These are phyloP conservation scores for Gastrophryne carolinensis DNA, from an alignment of 2,797 vertebrate genomes.

Conservation along the genomic window DNA sequence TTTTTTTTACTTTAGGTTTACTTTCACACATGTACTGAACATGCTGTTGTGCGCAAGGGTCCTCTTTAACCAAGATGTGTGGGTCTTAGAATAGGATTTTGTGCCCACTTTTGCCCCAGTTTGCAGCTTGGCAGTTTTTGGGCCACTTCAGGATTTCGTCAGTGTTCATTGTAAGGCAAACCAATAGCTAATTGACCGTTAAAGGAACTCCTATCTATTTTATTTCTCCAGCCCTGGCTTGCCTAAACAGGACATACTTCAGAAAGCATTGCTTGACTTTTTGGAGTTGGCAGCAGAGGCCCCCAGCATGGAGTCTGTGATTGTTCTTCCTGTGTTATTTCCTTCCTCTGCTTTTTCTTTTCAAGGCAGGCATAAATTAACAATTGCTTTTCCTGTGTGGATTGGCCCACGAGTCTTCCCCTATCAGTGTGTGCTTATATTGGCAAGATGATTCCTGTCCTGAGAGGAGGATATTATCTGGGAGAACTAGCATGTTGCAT, in stretches of 20 bases:
- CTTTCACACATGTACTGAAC: too few species aligned
- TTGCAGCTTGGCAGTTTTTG: too few species aligned
- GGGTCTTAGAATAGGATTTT: too few species aligned
- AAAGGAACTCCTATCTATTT: too few species aligned
- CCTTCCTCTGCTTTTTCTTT: conserved; percentile 12
- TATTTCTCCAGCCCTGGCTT: too few species aligned
- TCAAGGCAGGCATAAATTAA: neutral
- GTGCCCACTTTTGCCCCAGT: too few species aligned
- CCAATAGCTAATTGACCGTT: too few species aligned
- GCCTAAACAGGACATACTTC: neutral
- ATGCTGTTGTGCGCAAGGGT: too few species aligned
- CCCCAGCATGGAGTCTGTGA: neutral
- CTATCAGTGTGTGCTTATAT: neutral
- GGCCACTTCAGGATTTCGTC: too few species aligned
- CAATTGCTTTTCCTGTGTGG: neutral
- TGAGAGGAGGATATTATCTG: neutral
- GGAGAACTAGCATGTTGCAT: neutral
- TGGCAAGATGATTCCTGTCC: neutral
- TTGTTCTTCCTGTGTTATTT: conserved; percentile 17
- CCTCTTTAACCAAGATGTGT: too few species aligned
- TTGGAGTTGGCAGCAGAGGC: neutral
- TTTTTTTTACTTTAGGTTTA: too few species aligned
- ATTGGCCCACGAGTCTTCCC: neutral
- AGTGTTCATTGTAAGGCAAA: too few species aligned
- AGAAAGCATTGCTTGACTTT: neutral